Conservation (phyloP, 2,113 vertebrate species). For the Mixornis gularis region DNA sequence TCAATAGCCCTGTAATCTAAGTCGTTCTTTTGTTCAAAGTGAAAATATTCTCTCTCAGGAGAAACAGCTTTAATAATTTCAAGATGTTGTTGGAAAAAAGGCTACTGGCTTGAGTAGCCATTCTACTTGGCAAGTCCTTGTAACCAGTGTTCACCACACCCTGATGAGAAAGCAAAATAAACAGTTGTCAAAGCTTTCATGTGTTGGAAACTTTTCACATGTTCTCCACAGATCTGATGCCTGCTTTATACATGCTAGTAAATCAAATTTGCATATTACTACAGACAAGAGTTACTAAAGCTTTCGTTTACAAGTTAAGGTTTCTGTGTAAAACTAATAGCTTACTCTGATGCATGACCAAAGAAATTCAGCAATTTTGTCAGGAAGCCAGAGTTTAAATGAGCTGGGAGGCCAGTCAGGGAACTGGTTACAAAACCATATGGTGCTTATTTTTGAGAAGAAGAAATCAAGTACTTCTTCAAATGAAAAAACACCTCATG, state of each 20-base stretch:
- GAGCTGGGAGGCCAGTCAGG: conserved; percentile 46
- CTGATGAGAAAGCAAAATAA: conserved; percentile 63
- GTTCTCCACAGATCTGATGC: conserved; percentile 1
- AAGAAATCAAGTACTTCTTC: conserved; percentile 52
- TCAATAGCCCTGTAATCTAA: conserved; percentile 78
- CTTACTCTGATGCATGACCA: conserved; percentile 33
- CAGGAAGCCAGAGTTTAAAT: conserved; percentile 53
- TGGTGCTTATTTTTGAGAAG: conserved; percentile 66
- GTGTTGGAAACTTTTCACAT: conserved; percentile 20
- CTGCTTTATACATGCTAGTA: conserved; percentile 25
- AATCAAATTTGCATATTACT: conserved; percentile 36
- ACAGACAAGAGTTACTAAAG: conserved; percentile 24
- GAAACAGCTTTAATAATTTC: conserved; percentile 84
- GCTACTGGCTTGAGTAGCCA: conserved; percentile 83
- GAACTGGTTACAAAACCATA: conserved; percentile 56
- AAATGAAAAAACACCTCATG: conserved; percentile 52
- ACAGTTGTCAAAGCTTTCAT: conserved; percentile 36
- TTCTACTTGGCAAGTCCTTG: conserved; percentile 80
- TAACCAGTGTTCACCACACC: conserved; percentile 82
- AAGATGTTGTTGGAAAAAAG: conserved; percentile 84
- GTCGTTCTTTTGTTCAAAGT: conserved; percentile 75
- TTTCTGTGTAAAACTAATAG: conserved; percentile 45
- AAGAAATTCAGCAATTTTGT: conserved; percentile 45
- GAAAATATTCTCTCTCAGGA: conserved; percentile 81
- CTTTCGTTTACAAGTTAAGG: conserved; percentile 50